Base-by-base conservation (phyloP, 1,140 invertebrate genomes). In the Apis cerana region DNA sequence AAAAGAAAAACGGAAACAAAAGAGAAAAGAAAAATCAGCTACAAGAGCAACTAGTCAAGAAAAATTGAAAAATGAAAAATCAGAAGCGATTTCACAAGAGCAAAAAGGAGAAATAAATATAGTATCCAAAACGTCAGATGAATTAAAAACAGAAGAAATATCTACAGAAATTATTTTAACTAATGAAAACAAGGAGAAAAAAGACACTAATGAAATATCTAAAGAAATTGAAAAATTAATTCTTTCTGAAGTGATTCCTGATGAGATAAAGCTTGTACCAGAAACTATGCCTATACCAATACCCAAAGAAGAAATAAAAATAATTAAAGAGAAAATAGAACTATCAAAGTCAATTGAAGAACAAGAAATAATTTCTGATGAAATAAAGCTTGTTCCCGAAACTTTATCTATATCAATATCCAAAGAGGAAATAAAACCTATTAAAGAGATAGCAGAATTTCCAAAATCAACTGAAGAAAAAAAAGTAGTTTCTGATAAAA, bases 1-100 rank as follows among this genome's bases (percentile, higher is more conserved):
- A 61, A 52, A 58, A 8, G 72, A 79, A 10, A 87, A 79, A 58
- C 65, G 52, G n/a, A 87, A 52, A 27, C 85, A 86, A 17, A 87
- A 74, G 62, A 87, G 71, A 23, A 87, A 80, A 59, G 43, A 62
- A 2, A 86, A 76, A 27, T 27, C 70, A 50, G 21, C 48, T 13
- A 27, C 50, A 1, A 50, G 64, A 58, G 61, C 64, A 48, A 1
- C 50, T 19, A 75, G 19, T 13, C 68, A 83, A 59, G 82, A 83
- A 17, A 69, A 58, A n/a, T 48, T 56, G n/a, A 61, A 56, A 50
- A 58, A 81, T 3, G 54, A 59, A 12, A 56, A 21, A 17, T 5
- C 69, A 52, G 64, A 78, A n/a, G 27, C 17, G 4, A 33, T 59
- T 21, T 4, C 10, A 4, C 59, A 27, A 62, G 54, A 85, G 11